These are phyloP conservation scores for Lasioglossum baleicum DNA, from an alignment of 1,140 invertebrate species.

Conservation along the genomic window DNA sequence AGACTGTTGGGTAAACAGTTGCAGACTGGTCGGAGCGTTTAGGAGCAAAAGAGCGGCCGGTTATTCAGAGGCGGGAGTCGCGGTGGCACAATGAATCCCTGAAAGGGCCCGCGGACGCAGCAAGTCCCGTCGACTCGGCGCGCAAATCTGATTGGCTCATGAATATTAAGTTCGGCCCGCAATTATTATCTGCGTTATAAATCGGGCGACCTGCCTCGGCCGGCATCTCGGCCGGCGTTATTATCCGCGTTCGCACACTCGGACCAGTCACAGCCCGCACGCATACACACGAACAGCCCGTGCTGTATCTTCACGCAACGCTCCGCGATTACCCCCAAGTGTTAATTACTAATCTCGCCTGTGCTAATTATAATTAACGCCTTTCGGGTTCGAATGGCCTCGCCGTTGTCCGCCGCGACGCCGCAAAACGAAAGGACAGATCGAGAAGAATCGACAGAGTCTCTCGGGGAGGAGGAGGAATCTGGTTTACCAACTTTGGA, in stretches of 20 bases:
- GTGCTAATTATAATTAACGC: conserved; percentile 80
- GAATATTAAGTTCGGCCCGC: conserved; percentile 80
- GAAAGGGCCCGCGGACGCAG: conserved; percentile 67
- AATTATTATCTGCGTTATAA: conserved; percentile 81
- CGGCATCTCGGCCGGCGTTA: conserved; percentile 70
- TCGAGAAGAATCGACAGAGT: conserved; percentile 52
- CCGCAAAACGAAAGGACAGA: conserved; percentile 65
- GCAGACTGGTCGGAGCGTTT: no score
- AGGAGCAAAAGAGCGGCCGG: not conserved
- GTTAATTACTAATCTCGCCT: conserved; percentile 79
- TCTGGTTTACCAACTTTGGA: no score
- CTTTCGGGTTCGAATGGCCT: conserved; percentile 68
- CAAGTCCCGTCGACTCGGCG: conserved; percentile 74
- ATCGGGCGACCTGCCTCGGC: conserved; percentile 77
- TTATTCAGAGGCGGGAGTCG: not conserved
- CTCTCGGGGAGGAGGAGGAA: conserved; percentile 4
- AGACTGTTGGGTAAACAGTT: no score
- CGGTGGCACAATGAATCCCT: conserved; percentile 69
- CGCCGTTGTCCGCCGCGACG: conserved; percentile 27
- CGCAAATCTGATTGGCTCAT: conserved; percentile 81
- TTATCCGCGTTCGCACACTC: conserved; percentile 65
- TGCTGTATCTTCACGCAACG: conserved; percentile 62
- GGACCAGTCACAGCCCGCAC: conserved; percentile 9
- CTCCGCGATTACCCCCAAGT: conserved; percentile 75
- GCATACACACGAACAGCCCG: not conserved